Base-by-base conservation (phyloP, 35 echinoderm and acorn worm species). In the Nesometra sesokonis region DNA sequence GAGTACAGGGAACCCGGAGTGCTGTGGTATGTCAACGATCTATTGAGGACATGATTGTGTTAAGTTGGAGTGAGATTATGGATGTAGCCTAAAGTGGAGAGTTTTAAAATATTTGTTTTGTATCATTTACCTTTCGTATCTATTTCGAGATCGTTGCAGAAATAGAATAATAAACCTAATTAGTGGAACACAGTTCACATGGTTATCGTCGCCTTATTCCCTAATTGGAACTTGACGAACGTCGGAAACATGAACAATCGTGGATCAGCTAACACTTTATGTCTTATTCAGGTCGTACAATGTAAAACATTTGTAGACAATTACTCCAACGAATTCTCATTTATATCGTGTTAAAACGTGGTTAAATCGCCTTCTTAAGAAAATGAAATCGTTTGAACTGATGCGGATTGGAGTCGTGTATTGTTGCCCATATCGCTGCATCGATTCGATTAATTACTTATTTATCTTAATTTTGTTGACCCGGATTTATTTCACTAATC, bases 381-480 rank as follows among this genome's bases (percentile, higher is more conserved):
- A 43, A 67, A 2, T 19, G 1, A 19, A 11, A 67, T 67, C 52
- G 7, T 67, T 67, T 27, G 52, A 13, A 67, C 52, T 19, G 21
- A 3, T 67, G 52, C 52, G 52, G 9, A 9, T 19, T 67, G 8
- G 8, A 67, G 21, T 17, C 52, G 9, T 11, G 11, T 19, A 67
- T 13, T 17, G 11, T 67, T 27, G 52, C 52, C 21, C 23, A 27
- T 27, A 19, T 2, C 23, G 52, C 52, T 67, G 52, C 11, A 67
- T 67, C 52, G 11, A 67, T 67, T 15, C 9, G 52, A 67, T 19
- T 67, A 67, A 67, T 67, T 67, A 67, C 52, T 67, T 67, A 67
- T 67, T 67, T 67, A 67, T 67, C 52, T 67, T 67, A 67, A 67
- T 67, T 67, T 67, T 67, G 52, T 67, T 67, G 52, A 67, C 52